Evolutionary conservation across 2,113 vertebrate species (phyloP), one percentile per base, ranked within the genome.

Genomic region (Beaufortia kweichowensis): DNA sequence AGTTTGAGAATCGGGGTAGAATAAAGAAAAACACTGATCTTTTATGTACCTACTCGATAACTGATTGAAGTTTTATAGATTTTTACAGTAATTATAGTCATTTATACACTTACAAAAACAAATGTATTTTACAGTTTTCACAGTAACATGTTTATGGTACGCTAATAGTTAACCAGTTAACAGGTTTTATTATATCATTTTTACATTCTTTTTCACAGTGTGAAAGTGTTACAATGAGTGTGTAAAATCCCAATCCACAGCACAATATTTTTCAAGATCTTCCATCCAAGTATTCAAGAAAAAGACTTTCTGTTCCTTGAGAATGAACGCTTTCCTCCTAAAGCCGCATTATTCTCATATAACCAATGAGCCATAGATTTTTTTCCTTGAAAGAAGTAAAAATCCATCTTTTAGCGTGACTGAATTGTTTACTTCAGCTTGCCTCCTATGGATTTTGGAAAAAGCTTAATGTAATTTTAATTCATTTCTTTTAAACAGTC

Each of bases 401-500:
- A 61, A 69, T 5, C 6, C 28, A 46, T 59, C 19, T 76, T 39
- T 46, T 24, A 59, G 64, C 11, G 29, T 24, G 64, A 26, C 23
- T 59, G n/a, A n/a, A 77, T 33, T 12, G 41, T 60, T 60, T 19
- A 2, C 26, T 9, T 68, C 28, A 7, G 75, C 6, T 19, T 60
- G 39, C 29, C 48, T 69, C 48, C 29, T 3, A 55, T 29, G 1
- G 67, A 56, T 69, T 29, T 17, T 23, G 23, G 55, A 65, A 77
- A 64, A 3, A 65, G 70, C 69, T 82, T 82, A 7, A n/a, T 35
- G 33, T 3, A 71, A 71, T 76, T 82, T 77, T 56, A 66, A 85
- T 76, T 80, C 0, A 60, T 68, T 62, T 50, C 48, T 15, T 70
- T 79, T 76, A 62, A 77, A 76, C 60, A 79, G 53, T 68, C 57